Evolutionary conservation across 2,888 invertebrate genomes (phyloP), one percentile per base, ranked within the genome.

Genomic region (Mythimna pallens): DNA sequence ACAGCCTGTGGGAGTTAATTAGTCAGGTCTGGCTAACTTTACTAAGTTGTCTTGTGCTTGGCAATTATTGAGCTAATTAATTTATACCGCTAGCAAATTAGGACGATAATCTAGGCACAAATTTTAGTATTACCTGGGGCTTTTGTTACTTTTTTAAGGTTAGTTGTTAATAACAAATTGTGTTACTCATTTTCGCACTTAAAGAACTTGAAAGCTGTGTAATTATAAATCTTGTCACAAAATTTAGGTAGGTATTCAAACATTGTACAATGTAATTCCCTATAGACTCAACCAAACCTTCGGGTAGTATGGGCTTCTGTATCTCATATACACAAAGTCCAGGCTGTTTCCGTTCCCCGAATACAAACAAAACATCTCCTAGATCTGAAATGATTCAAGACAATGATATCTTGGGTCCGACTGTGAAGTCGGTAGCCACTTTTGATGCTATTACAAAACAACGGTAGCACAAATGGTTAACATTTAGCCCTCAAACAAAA

Each of bases 61-160:
- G 25, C 52, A 47, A 75, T 80, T 70, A 67, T 63, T 73, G 55
- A 22, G 61, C 55, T 72, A 71, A 65, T 78, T 76, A 55, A 67
- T 67, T 73, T 64, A 65, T 40, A 34, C 59, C 30, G 72, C 14
- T 57, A 54, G 25, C 22, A 63, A 64, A 78, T 77, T 73, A 63
- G 22, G 36, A 47, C n/a, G 20, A 52, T 62, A 69, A 75, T 62
- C 69, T 52, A 69, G 55, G 50, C 54, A 50, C 8, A 14, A 74
- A 69, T 55, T 76, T 76, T 34, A 50, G 68, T 30, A 36, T 47
- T 73, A 2, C 12, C 12, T n/a, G 25, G 14, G 50, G 50, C 20
- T 34, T 72, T 43, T 34, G 7, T 50, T 50, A 43, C 30, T 30
- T 61, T 59, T 73, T 57, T 25, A 22, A n/a, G 34, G 14, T 40